phyloP scores from a whole-genome alignment of 1,140 invertebrate species.

The Paracyclopina nana region DNA sequence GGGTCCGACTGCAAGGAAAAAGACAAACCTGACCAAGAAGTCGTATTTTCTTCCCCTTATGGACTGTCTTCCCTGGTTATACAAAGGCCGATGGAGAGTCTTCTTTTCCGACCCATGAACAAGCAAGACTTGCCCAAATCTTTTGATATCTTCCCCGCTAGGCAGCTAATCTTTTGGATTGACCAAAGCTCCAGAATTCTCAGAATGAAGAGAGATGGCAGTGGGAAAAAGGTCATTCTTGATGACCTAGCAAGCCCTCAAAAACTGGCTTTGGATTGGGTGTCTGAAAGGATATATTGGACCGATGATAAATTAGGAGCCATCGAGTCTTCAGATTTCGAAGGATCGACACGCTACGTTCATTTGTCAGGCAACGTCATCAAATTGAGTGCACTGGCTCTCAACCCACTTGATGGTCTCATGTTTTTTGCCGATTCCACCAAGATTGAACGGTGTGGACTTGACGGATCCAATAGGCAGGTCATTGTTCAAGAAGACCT shows the following conservation, averaged over 20 bases:
- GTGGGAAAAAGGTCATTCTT: constrained; percentile 36
- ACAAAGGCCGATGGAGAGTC: constrained; percentile 30
- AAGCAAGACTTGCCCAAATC: too few species aligned
- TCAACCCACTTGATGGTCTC: constrained; percentile 39
- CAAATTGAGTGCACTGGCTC: constrained; percentile 34
- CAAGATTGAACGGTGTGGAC: constrained; percentile 30
- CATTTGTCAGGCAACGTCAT: constrained; percentile 29
- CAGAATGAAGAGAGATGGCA: constrained; percentile 53
- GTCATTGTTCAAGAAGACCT: constrained; percentile 32
- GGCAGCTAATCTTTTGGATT: too few species aligned
- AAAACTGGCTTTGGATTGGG: constrained; percentile 32
- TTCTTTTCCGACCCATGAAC: constrained; percentile 14
- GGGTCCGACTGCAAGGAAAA: constrained; percentile 29
- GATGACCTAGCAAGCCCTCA: constrained; percentile 29
- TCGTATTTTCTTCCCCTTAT: constrained; percentile 51
- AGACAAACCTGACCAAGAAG: too few species aligned
- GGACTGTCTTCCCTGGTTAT: constrained; percentile 48
- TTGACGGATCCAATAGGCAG: constrained; percentile 36
- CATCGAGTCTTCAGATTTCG: constrained; percentile 33
- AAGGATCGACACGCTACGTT: constrained; percentile 32
- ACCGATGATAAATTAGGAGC: constrained; percentile 35
- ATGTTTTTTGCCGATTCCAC: constrained; percentile 41
- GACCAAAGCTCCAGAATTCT: constrained; percentile 53
- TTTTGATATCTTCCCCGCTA: too few species aligned
- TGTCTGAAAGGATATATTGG: constrained; percentile 38